phyloP scores from a whole-genome alignment of 2,888 invertebrate genomes.

The Hedya salicella region DNA sequence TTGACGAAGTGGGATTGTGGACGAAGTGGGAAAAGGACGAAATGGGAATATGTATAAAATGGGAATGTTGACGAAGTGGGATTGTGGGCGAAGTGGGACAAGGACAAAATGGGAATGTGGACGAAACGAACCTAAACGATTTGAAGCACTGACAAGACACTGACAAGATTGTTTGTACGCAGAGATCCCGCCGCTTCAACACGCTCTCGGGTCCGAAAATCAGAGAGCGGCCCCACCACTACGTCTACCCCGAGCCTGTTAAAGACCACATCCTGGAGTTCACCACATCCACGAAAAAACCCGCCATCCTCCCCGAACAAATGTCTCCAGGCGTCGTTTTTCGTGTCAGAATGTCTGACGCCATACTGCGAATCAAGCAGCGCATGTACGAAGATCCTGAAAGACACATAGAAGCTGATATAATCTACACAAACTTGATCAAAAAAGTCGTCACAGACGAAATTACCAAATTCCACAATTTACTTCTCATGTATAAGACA shows the following conservation, averaged over 20 bases:
- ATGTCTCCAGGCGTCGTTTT: slow-evolving; percentile 81
- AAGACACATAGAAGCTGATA: slow-evolving; percentile 77
- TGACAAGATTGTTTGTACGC: slow-evolving; percentile 62
- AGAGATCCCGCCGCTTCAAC: slow-evolving; percentile 66
- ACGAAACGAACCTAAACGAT: too few relatives aligned
- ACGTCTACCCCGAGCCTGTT: slow-evolving; percentile 75
- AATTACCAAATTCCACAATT: slow-evolving; percentile 77
- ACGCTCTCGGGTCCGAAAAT: slow-evolving; percentile 69
- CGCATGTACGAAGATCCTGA: slow-evolving; percentile 81
- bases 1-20: too few relatives aligned
- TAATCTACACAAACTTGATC: slow-evolving; percentile 77
- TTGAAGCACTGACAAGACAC: slow-evolving; percentile 16
- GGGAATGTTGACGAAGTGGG: too few relatives aligned
- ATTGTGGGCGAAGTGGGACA: too few relatives aligned
- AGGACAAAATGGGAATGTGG: too few relatives aligned
- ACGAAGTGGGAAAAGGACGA: too few relatives aligned
- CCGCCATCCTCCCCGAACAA: slow-evolving; percentile 74
- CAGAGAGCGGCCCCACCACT: slow-evolving; percentile 75
- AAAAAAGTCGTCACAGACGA: slow-evolving; percentile 80
- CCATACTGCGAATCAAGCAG: slow-evolving; percentile 76
- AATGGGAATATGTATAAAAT: too few relatives aligned
- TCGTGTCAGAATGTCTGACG: slow-evolving; percentile 78
- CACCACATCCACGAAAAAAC: slow-evolving; percentile 68
- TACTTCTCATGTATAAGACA: slow-evolving; percentile 77
- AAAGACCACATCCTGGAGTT: slow-evolving; percentile 74